phyloP scores from a whole-genome alignment of 2,888 invertebrate genomes.

The Plagodis pulveraria region DNA sequence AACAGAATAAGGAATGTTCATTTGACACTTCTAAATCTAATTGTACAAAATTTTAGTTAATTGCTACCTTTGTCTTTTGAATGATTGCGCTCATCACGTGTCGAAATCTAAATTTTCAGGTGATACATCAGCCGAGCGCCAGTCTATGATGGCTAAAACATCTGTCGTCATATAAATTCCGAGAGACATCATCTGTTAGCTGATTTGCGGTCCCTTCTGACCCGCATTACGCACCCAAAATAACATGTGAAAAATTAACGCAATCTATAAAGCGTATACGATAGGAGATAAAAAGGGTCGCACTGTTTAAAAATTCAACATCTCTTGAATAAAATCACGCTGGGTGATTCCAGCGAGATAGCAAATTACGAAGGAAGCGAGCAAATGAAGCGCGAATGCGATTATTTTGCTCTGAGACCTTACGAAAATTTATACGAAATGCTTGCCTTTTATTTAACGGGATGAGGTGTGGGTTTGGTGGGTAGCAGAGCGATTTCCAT shows the following conservation, averaged over 20 bases:
- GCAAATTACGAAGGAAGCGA: constrained; percentile 70
- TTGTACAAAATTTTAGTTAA: too few relatives aligned
- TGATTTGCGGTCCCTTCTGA: too few relatives aligned
- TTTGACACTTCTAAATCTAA: too few relatives aligned
- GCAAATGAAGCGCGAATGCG: constrained; percentile 74
- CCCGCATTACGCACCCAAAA: constrained; percentile 1
- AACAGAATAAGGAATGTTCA: too few relatives aligned
- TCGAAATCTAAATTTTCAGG: too few relatives aligned
- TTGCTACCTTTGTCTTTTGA: too few relatives aligned
- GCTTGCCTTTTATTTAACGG: constrained; percentile 64
- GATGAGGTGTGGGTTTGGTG: constrained; percentile 36
- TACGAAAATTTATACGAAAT: constrained; percentile 68
- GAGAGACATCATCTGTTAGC: too few relatives aligned
- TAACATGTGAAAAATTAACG: constrained; percentile 17
- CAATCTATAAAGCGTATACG: constrained; percentile 7
- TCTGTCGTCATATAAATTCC: too few relatives aligned
- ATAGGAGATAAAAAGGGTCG: constrained; percentile 27
- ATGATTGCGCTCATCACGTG: too few relatives aligned
- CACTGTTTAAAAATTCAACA: constrained; percentile 40
- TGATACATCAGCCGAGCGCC: too few relatives aligned
- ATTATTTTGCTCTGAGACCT: constrained; percentile 69
- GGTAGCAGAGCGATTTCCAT: constrained; percentile 25
- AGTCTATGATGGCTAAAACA: not conserved
- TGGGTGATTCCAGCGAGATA: constrained; percentile 61
- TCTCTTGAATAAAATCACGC: constrained; percentile 55